Evolutionary conservation across 2,797 vertebrate species (phyloP).

Genomic region (Cossypha niveicapilla): DNA sequence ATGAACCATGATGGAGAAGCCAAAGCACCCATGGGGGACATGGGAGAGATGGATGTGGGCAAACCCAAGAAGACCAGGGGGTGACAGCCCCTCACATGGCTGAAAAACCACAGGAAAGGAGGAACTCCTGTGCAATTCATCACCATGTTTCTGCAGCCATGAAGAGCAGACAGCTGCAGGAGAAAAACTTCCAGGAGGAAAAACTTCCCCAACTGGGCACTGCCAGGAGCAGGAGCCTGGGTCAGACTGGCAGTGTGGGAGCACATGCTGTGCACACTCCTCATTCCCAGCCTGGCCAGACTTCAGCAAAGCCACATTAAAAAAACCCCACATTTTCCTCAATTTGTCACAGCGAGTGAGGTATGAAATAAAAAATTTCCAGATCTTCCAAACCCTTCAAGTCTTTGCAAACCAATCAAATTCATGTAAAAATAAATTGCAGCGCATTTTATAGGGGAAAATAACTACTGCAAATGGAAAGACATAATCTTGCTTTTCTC

Average conservation of each 20-base stretch:
- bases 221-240: neutral
- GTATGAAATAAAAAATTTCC: neutral
- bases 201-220: neutral
- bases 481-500: conserved; percentile 7
- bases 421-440: conserved; percentile 8
- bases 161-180: neutral
- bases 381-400: neutral
- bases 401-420: neutral
- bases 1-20: neutral
- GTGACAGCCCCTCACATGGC: fast-evolving
- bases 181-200: neutral
- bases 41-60: neutral
- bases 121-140: neutral
- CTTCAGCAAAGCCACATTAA: neutral
- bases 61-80: neutral
- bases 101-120: neutral
- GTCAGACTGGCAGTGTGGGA: neutral
- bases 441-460: conserved; percentile 10
- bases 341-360: conserved; percentile 18
- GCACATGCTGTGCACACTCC: fast-evolving
- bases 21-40: fast-evolving
- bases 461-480: conserved; percentile 20
- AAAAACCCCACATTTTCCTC: neutral
- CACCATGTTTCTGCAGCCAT: neutral
- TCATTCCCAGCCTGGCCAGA: neutral